Evolutionary conservation across 2,113 vertebrate species (phyloP), one percentile per base, ranked within the genome.

Genomic region (Onychostruthus taczanowskii): DNA sequence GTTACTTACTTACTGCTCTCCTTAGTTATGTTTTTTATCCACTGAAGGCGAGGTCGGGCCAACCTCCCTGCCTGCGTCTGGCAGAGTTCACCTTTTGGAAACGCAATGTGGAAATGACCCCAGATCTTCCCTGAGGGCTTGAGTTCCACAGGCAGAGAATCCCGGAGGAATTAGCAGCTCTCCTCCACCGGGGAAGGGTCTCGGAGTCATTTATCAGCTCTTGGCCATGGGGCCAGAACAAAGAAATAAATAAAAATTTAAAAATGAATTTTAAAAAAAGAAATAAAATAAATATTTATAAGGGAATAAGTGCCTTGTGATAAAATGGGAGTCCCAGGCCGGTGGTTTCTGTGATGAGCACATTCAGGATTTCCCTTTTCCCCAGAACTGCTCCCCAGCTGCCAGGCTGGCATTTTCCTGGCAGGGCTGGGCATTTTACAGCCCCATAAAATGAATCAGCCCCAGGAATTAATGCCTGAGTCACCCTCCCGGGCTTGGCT

Each of bases 201-300:
- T 52, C 11, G 16, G 13, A 33, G 24, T 24, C 5, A 0, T 50
- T 31, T 14, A 6, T 23, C 30, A 13, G 20, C 37, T 39, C 2
- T 18, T 59, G 56, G 41, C 1, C 5, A 24, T 20, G 43, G 22
- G 21, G 9, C 22, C 31, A 10, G 70, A 16, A 24, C 3, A 47
- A 41, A 41, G 5, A 41, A 41, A 41, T 27, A 37, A 87, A 79
- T 26, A 19, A 19, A 8, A 44, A 46, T 20, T 7, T 8, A 46
- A 8, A 11, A 22, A 47, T 47, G 11, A 46, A 46, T 20, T 6
- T 6, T 16, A 43, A 43, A 43, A 15, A 43, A 15, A 15, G 14
- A 43, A 15, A 43, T 43, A 43, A 6, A 43, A 43, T 43, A 17
- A 17, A 43, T 43, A 43, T 41, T 15, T 41, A 16, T 41, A 15